Conservation (phyloP, 1,140 invertebrate species). For the Drosophila eugracilis region DNA sequence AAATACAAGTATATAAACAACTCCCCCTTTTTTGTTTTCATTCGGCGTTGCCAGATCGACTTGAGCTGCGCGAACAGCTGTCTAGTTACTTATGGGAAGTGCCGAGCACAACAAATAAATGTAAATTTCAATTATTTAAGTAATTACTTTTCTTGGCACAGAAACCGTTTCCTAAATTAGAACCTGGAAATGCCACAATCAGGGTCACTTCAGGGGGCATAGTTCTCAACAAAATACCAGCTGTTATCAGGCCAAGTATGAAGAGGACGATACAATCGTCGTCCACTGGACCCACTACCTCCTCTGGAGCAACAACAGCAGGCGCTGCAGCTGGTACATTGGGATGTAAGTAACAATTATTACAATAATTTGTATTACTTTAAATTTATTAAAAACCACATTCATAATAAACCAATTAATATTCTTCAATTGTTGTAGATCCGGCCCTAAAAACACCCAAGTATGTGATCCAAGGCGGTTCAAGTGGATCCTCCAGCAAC, state of each 20-base stretch:
- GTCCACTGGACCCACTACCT: background rate
- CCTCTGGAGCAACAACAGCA: background rate
- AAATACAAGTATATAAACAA: constrained; percentile 10
- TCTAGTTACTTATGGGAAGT: background rate
- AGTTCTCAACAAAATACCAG: constrained; percentile 62
- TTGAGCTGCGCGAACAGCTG: constrained; percentile 11
- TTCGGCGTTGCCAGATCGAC: constrained; percentile 1
- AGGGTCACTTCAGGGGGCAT: constrained; percentile 31
- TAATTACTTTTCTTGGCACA: background rate
- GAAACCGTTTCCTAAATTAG: constrained; percentile 45
- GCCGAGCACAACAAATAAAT: constrained; percentile 1
- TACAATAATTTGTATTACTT: background rate
- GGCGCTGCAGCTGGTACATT: constrained; percentile 1
- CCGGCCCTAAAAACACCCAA: constrained; percentile 59
- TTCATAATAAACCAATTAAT: background rate
- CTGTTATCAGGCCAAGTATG: constrained; percentile 64
- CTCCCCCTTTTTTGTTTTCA: constrained; percentile 9
- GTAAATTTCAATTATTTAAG: background rate
- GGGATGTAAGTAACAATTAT: constrained; percentile 7
- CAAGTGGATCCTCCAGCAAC: constrained; percentile 10
- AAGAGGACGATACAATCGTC: constrained; percentile 40
- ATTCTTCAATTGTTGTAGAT: background rate
- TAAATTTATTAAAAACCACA: too few species aligned
- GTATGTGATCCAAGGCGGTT: constrained; percentile 45
- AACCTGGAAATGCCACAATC: constrained; percentile 2